Conservation (phyloP, 2,888 invertebrate species). For the Pollenia amentaria region DNA sequence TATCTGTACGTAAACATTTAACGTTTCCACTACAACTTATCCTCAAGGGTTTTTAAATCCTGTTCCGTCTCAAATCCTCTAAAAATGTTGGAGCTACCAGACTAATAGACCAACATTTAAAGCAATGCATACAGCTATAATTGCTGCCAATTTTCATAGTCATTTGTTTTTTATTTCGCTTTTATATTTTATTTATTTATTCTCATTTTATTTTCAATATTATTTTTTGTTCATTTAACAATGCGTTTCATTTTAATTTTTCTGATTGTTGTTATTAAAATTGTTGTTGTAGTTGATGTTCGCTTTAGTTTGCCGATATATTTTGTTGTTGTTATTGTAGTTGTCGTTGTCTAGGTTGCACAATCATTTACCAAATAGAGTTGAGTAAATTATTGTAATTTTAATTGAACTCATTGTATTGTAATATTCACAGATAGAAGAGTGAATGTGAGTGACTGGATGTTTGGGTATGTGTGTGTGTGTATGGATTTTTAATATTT, state of each 20-base stretch:
- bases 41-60: no score
- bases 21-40: no score
- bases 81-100: constrained; percentile 42
- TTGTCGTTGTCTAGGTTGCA: constrained; percentile 60
- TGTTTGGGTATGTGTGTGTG: not conserved
- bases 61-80: no score
- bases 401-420: constrained; percentile 68
- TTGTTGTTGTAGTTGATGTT: constrained; percentile 58
- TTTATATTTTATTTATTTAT: constrained; percentile 45
- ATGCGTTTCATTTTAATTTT: constrained; percentile 72
- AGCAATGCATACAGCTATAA: constrained; percentile 58
- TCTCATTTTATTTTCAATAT: constrained; percentile 51
- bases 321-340: constrained; percentile 36
- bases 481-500: constrained; percentile 35
- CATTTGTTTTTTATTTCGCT: constrained; percentile 31
- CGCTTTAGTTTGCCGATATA: constrained; percentile 24
- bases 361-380: constrained; percentile 67
- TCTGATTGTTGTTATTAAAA: constrained; percentile 74
- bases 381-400: constrained; percentile 74
- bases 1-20: no score
- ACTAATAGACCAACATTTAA: constrained; percentile 4
- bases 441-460: constrained; percentile 45
- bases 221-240: constrained; percentile 66
- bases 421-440: constrained; percentile 33
- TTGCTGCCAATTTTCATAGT: constrained; percentile 69